phyloP scores from a whole-genome alignment of 2,888 invertebrate species.

The Papilio gigon region DNA sequence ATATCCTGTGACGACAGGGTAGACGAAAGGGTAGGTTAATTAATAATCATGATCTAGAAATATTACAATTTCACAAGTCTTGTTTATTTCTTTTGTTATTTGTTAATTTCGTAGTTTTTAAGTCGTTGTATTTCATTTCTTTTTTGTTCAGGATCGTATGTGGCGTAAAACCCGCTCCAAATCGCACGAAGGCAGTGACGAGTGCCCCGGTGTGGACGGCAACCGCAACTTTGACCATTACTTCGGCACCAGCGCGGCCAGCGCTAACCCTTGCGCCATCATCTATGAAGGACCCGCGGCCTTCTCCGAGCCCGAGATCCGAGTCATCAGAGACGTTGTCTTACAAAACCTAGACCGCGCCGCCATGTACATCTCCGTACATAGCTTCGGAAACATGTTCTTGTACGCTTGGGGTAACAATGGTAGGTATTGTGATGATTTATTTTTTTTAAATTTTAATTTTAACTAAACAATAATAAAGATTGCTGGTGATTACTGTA shows the following conservation, averaged over 20 bases:
- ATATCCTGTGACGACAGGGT: too few relatives aligned
- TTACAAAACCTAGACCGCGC: constrained; percentile 75
- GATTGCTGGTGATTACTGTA: background rate
- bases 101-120: background rate
- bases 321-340: constrained; percentile 82
- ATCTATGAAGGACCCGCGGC: constrained; percentile 84
- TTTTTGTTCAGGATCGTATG: constrained; percentile 78
- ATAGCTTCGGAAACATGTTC: constrained; percentile 87
- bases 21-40: too few relatives aligned
- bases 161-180: constrained; percentile 88
- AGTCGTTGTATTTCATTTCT: background rate
- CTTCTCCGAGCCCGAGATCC: constrained; percentile 87
- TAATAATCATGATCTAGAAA: too few relatives aligned
- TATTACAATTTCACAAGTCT: too few relatives aligned
- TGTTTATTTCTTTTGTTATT: too few relatives aligned
- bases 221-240: constrained; percentile 89
- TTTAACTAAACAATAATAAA: background rate
- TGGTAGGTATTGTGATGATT: constrained; percentile 53
- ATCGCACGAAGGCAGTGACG: constrained; percentile 61
- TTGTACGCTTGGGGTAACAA: constrained; percentile 88
- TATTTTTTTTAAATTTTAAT: background rate
- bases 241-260: constrained; percentile 83
- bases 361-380: constrained; percentile 87
- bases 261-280: constrained; percentile 82
- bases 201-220: constrained; percentile 88